Evolutionary conservation across 2,888 invertebrate species (phyloP).

Genomic region (Metalampra italica): DNA sequence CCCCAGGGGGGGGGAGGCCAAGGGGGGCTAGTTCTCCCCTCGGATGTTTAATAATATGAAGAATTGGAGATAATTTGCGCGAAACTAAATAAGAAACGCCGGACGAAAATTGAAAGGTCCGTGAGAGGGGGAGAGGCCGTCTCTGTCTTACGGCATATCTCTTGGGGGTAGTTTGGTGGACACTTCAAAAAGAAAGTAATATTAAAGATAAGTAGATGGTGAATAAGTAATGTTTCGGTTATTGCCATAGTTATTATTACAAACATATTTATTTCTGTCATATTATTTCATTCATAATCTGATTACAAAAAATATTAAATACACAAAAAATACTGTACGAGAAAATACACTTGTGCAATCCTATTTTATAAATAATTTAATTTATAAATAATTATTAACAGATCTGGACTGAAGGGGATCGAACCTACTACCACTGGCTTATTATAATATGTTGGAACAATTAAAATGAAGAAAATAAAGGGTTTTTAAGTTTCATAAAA

Average conservation of each 20-base stretch:
- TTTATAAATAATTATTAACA: no score
- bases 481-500: no score
- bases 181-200: slow-evolving; percentile 15
- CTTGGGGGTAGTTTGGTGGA: slow-evolving; percentile 13
- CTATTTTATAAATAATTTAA: no score
- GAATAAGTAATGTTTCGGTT: background rate
- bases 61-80: slow-evolving; percentile 80
- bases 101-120: slow-evolving; percentile 76
- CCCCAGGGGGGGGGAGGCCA: slow-evolving; percentile 26
- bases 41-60: slow-evolving; percentile 79
- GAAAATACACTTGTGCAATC: no score
- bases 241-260: background rate
- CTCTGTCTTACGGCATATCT: slow-evolving; percentile 25
- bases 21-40: slow-evolving; percentile 64
- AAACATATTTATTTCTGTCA: no score
- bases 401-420: no score
- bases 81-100: slow-evolving; percentile 78
- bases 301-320: no score
- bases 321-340: no score
- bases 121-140: slow-evolving; percentile 15
- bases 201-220: slow-evolving; percentile 4
- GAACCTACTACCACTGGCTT: no score
- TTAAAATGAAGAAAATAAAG: no score
- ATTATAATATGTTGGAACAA: no score
- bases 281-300: no score